Evolutionary conservation across 30 jellyfish, hydroid and myxozoan genomes (phyloP).

Genomic region (Nemopilema nomurai): DNA sequence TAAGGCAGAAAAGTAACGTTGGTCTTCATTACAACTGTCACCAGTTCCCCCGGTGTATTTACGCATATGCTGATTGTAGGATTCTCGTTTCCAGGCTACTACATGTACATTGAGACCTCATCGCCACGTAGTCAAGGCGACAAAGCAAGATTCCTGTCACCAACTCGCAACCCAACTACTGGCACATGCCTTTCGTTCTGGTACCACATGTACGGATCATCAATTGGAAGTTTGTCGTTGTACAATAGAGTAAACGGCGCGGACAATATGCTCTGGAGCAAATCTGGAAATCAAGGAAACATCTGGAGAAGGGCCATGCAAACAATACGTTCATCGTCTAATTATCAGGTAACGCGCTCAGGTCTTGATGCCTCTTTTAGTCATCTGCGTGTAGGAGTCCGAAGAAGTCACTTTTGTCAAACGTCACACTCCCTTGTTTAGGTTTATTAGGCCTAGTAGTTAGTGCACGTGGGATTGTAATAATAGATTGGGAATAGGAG

Average conservation of each 20-base stretch:
- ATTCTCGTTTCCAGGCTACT: constrained; percentile 62
- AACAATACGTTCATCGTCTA: constrained; percentile 52
- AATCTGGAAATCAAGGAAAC: constrained; percentile 76
- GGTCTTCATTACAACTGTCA: too few species aligned
- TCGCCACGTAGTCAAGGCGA: constrained; percentile 77
- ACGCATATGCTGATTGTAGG: too few species aligned
- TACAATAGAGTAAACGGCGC: constrained; percentile 42
- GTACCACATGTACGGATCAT: constrained; percentile 91
- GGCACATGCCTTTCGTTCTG: constrained; percentile 90
- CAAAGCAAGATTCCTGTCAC: constrained; percentile 85
- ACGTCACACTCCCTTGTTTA: too few species aligned
- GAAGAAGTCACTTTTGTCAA: too few species aligned
- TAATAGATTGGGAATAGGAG: too few species aligned
- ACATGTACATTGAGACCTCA: constrained; percentile 95
- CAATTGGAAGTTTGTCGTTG: constrained; percentile 80
- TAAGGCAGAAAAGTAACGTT: too few species aligned
- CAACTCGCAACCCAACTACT: constrained; percentile 50
- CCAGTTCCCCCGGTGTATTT: too few species aligned
- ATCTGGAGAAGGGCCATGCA: constrained; percentile 85
- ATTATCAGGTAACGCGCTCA: constrained; percentile 72
- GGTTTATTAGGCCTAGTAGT: too few species aligned
- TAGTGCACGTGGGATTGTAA: too few species aligned
- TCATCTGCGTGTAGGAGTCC: too few species aligned
- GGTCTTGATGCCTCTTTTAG: too few species aligned
- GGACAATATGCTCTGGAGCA: constrained; percentile 67